Percentiles rank a stretch among this genome's conserved stretches.
phyloP scores from a whole-genome alignment of 2,888 invertebrate species.

The Pyrgus malvae region DNA sequence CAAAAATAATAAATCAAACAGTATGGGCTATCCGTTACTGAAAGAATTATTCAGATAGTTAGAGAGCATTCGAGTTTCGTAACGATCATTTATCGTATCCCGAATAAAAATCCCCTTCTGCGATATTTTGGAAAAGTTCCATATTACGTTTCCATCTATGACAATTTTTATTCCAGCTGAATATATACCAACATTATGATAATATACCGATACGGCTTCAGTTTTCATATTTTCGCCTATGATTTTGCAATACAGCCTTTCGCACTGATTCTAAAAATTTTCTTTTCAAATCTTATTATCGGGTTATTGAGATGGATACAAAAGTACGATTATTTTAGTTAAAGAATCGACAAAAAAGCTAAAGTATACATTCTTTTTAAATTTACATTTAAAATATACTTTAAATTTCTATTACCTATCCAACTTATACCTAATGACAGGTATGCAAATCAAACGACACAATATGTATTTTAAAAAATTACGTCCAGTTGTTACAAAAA shows the following conservation, averaged over 20 bases:
- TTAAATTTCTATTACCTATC: no score
- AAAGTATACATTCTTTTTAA: no score
- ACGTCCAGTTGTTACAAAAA: no score
- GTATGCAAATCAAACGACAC: no score
- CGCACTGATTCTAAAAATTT: not conserved
- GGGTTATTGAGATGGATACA: no score
- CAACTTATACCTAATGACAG: no score
- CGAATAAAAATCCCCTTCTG: constrained; percentile 18
- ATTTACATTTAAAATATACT: no score
- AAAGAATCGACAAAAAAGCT: no score
- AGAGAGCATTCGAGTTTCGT: constrained; percentile 21
- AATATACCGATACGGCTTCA: not conserved
- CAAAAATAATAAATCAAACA: constrained; percentile 26
- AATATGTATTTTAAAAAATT: no score
- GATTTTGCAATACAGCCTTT: not conserved
- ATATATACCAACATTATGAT: constrained; percentile 16
- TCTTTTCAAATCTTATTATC: no score
- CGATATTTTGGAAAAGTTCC: constrained; percentile 23
- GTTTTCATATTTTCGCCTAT: constrained; percentile 1
- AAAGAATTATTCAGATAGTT: constrained; percentile 27
- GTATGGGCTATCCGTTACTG: constrained; percentile 24
- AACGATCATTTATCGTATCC: constrained; percentile 21
- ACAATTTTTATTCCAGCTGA: constrained; percentile 18
- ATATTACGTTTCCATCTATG: constrained; percentile 15
- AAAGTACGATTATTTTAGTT: no score